These are phyloP conservation scores for Ceratina calcarata DNA, from an alignment of 1,140 invertebrate genomes.

Conservation along the genomic window DNA sequence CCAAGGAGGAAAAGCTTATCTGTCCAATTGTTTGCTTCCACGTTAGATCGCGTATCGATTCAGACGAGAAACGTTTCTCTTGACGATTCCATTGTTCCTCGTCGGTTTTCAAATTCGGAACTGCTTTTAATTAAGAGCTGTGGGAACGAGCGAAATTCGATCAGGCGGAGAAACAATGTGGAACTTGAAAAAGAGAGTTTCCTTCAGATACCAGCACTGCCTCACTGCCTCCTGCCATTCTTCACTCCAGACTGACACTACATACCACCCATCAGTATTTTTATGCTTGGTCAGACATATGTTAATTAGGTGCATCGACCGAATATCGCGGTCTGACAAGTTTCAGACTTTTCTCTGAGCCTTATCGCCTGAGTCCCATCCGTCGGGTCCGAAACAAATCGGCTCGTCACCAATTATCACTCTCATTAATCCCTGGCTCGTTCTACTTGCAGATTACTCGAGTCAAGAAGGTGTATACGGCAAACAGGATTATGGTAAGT, in stretches of 20 bases:
- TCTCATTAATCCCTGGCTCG: conserved; percentile 18
- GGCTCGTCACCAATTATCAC: neutral
- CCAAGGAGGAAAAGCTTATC: neutral
- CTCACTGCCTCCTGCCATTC: conserved; percentile 68
- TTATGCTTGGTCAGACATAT: neutral
- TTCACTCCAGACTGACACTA: conserved; percentile 40
- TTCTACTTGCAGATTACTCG: conserved; percentile 75
- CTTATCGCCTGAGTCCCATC: conserved; percentile 61
- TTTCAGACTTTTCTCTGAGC: conserved; percentile 52
- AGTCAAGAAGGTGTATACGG: conserved; percentile 76
- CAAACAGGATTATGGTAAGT: conserved; percentile 79
- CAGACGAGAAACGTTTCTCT: conserved; percentile 56
- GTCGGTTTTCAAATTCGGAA: conserved; percentile 1
- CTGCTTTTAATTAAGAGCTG: conserved; percentile 6
- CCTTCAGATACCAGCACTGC: conserved; percentile 55
- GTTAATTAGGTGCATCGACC: conserved; percentile 4
- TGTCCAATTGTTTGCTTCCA: conserved; percentile 3
- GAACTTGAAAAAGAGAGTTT: conserved; percentile 20
- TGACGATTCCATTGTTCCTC: neutral
- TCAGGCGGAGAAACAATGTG: conserved; percentile 14
- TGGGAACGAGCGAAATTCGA: neutral
- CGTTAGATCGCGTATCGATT: conserved; percentile 45
- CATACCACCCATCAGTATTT: conserved; percentile 12
- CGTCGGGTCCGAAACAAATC: conserved; percentile 7
- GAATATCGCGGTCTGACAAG: conserved; percentile 2